Conservation (phyloP, 2,888 invertebrate species). For the Vannuccia rotundouncinata region DNA sequence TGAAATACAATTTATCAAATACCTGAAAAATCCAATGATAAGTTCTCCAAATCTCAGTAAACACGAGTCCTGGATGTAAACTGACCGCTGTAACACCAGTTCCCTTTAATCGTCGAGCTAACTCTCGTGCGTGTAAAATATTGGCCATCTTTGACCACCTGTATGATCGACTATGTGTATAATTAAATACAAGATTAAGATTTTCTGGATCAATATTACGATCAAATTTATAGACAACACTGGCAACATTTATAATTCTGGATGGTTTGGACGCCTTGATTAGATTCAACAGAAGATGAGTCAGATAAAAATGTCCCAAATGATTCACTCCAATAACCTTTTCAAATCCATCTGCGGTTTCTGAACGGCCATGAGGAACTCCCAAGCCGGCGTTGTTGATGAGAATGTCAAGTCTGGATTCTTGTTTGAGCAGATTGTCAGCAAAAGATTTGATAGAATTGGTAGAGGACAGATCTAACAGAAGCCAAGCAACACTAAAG, state of each 20-base stretch:
- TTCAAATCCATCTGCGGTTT: slow-evolving; percentile 53
- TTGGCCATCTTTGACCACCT: slow-evolving; percentile 54
- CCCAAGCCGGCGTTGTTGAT: slow-evolving; percentile 55
- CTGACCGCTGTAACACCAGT: slow-evolving; percentile 33
- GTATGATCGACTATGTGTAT: slow-evolving; percentile 47
- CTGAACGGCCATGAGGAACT: slow-evolving; percentile 43
- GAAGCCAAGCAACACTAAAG: slow-evolving; percentile 30
- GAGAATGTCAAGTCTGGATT: slow-evolving; percentile 48
- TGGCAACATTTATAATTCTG: slow-evolving; percentile 51
- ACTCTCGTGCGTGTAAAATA: slow-evolving; percentile 49
- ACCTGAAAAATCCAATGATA: too few species aligned
- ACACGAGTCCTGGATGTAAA: slow-evolving; percentile 53
- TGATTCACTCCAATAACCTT: slow-evolving; percentile 55
- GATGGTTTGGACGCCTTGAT: slow-evolving; percentile 49
- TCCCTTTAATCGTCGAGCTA: slow-evolving; percentile 48
- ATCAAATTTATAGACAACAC: slow-evolving; percentile 43
- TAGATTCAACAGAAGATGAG: slow-evolving; percentile 50
- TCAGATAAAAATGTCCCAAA: slow-evolving; percentile 54
- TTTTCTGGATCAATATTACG: slow-evolving; percentile 50
- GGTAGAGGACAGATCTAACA: slow-evolving; percentile 44
- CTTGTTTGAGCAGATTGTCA: slow-evolving; percentile 43
- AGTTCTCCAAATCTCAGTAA: too few species aligned
- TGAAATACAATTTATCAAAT: too few species aligned
- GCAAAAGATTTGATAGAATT: slow-evolving; percentile 44
- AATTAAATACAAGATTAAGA: too few species aligned